These are phyloP conservation scores for Neoarius graeffei DNA, from an alignment of 2,113 vertebrate species.

Conservation along the genomic window DNA sequence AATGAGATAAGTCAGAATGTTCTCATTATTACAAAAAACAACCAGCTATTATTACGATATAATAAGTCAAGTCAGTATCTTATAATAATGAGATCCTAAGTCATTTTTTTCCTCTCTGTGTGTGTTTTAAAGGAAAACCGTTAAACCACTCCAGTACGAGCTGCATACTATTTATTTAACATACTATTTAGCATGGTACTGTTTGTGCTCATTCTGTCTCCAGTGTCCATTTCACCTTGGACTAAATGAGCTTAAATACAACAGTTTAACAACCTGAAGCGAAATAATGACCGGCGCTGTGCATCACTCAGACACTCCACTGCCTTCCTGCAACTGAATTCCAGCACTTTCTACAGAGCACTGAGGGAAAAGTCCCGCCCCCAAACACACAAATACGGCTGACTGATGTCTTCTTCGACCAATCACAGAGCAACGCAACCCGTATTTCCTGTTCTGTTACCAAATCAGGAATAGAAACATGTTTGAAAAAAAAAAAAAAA, in stretches of 20 bases:
- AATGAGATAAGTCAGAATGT: too few species aligned
- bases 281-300: accelerated
- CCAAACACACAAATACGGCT: neutral
- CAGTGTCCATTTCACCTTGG: too few species aligned
- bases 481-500: constrained; percentile 39
- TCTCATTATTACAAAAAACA: too few species aligned
- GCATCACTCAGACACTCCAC: neutral
- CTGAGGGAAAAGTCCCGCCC: constrained; percentile 46
- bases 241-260: neutral
- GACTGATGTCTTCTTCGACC: constrained; percentile 56
- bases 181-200: neutral
- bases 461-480: constrained; percentile 66
- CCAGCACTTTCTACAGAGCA: constrained; percentile 36
- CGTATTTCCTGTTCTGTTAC: constrained; percentile 63
- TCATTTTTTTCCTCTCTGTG: neutral
- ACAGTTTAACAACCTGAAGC: neutral
- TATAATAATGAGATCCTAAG: too few species aligned
- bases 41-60: too few species aligned
- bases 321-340: neutral
- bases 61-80: too few species aligned
- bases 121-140: neutral
- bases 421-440: constrained; percentile 51
- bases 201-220: neutral
- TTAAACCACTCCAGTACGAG: neutral
- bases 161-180: neutral